Conservation (phyloP, 1,140 invertebrate genomes). For the Lepidurus couesii region DNA sequence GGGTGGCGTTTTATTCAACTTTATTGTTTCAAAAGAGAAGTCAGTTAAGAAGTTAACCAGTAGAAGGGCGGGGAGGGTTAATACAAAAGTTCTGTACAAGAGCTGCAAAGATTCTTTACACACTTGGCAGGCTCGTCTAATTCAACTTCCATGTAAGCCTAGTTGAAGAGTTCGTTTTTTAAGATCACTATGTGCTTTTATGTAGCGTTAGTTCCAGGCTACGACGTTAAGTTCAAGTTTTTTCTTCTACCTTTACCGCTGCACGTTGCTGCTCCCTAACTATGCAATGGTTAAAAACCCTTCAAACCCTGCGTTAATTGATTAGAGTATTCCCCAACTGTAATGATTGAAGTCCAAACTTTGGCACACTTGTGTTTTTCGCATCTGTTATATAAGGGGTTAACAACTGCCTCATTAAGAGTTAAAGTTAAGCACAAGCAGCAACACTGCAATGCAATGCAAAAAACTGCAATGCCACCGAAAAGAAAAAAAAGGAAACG, state of each 20-base stretch:
- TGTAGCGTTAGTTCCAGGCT: conserved; percentile 15
- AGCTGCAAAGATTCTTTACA: conserved; percentile 7
- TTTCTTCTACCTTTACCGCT: background rate
- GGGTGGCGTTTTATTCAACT: conserved; percentile 4
- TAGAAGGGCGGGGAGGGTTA: conserved; percentile 11
- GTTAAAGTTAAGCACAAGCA: conserved; percentile 12
- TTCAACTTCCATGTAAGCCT: background rate
- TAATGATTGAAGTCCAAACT: conserved; percentile 18
- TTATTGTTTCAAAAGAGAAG: conserved; percentile 20
- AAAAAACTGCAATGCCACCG: background rate
- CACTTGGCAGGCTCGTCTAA: conserved; percentile 17
- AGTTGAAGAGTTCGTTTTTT: background rate
- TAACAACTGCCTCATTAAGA: conserved; percentile 10
- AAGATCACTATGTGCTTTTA: background rate
- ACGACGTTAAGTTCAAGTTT: background rate
- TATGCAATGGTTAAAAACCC: conserved; percentile 18
- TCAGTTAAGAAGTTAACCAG: conserved; percentile 18
- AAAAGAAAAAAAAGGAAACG: background rate
- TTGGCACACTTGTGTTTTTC: background rate
- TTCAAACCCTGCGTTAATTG: conserved; percentile 16
- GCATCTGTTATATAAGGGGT: background rate
- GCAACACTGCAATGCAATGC: background rate
- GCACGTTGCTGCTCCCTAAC: background rate
- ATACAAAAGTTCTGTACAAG: conserved; percentile 22
- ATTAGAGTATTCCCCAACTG: background rate